These are phyloP conservation scores for Drosophila nigromelanica DNA, from an alignment of 1,140 invertebrate genomes.

Conservation along the genomic window DNA sequence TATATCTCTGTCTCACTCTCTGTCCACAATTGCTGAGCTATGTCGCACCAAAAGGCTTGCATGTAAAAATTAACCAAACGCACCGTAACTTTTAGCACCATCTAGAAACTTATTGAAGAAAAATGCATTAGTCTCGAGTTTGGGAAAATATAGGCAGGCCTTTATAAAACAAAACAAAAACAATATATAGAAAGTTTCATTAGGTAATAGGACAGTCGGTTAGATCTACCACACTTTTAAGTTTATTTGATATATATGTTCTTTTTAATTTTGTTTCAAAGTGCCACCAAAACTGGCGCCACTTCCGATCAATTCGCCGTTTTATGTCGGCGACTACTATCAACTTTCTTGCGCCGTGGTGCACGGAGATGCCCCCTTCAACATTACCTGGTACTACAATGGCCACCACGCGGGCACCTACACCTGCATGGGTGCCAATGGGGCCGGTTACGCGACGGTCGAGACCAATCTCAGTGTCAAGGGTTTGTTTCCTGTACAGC, in stretches of 20 bases:
- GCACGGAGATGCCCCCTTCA: constrained; percentile 91
- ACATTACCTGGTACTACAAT: constrained; percentile 91
- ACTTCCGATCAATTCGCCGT: constrained; percentile 88
- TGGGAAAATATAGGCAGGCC: too few species aligned
- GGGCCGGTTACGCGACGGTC: constrained; percentile 88
- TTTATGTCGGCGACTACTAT: constrained; percentile 91
- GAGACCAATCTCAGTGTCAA: constrained; percentile 86
- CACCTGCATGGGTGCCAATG: constrained; percentile 89
- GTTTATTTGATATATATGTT: constrained; percentile 31
- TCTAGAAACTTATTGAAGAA: not conserved
- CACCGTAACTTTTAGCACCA: constrained; percentile 20
- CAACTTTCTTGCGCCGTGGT: constrained; percentile 90
- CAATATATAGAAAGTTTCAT: not conserved
- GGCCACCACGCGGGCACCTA: constrained; percentile 89
- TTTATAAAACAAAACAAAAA: too few species aligned
- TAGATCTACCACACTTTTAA: not conserved
- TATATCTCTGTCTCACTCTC: constrained; percentile 31
- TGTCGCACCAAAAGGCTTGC: constrained; percentile 49
- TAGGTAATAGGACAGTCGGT: not conserved
- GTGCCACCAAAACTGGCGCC: constrained; percentile 90
- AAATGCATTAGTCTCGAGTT: too few species aligned
- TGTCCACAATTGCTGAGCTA: constrained; percentile 26
- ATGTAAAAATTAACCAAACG: constrained; percentile 48
- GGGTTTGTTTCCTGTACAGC: constrained; percentile 83
- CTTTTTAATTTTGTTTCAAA: constrained; percentile 69